Evolutionary conservation across 2,113 vertebrate genomes (phyloP).

Genomic region (Alosa alosa): DNA sequence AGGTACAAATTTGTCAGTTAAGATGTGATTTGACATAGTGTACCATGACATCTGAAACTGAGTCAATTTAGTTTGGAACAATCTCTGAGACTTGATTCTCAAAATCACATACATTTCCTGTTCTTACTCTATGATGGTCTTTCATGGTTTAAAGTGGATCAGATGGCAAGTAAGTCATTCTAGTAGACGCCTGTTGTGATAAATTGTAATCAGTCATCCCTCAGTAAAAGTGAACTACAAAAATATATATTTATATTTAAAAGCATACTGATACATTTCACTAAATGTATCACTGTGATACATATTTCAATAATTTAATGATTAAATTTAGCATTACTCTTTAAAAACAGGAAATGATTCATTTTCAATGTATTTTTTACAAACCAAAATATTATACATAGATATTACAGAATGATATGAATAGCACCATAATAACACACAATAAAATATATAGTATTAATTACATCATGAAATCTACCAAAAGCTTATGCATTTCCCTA

Average conservation of each 20-base stretch:
- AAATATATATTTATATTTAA: background rate
- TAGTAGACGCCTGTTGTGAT: background rate
- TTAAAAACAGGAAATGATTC: background rate
- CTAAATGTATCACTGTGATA: background rate
- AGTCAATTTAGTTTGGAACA: background rate
- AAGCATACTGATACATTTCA: background rate
- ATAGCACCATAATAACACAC: slow-evolving; percentile 60
- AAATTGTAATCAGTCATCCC: background rate
- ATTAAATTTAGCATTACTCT: background rate
- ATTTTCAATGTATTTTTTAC: background rate
- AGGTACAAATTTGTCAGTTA: slow-evolving; percentile 5
- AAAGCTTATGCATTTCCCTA: slow-evolving; percentile 37
- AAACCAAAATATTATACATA: slow-evolving; percentile 17
- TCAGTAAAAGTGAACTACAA: background rate
- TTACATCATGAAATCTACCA: background rate
- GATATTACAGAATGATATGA: slow-evolving; percentile 27
- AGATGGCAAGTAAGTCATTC: slow-evolving; percentile 42
- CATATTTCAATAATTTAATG: slow-evolving; percentile 13
- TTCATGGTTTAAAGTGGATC: slow-evolving; percentile 38
- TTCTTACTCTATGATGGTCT: slow-evolving; percentile 13
- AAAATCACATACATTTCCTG: background rate
- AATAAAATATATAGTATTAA: slow-evolving; percentile 23
- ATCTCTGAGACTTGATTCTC: background rate
- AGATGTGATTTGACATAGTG: background rate
- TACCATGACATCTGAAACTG: background rate